Evolutionary conservation across 35 echinoderm and acorn worm genomes (phyloP).

Genomic region (Strongylocentrotus purpuratus): DNA sequence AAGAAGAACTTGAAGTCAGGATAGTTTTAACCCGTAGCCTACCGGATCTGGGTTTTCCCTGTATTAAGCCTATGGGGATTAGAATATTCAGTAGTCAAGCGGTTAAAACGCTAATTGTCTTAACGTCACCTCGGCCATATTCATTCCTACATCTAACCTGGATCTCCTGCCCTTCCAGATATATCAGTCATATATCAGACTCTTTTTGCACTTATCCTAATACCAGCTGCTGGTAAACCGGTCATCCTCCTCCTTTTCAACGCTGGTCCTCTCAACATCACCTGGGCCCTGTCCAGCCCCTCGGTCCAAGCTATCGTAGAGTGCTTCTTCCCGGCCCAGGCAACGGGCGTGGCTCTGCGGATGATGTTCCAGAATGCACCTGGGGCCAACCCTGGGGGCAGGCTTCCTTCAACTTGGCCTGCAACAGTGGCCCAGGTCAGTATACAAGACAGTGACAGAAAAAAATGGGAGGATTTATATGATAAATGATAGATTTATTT

Average conservation of each 20-base stretch:
- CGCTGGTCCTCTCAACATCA: conserved; percentile 90
- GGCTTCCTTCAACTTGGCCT: conserved; percentile 90
- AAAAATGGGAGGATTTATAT: background rate
- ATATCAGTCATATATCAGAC: background rate
- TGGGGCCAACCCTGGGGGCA: conserved; percentile 79
- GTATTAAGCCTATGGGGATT: too few relatives aligned
- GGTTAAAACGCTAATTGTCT: too few relatives aligned
- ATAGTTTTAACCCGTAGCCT: too few relatives aligned
- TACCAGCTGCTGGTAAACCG: conserved; percentile 69
- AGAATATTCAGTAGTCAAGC: too few relatives aligned
- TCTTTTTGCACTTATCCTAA: background rate
- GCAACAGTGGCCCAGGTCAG: conserved; percentile 72
- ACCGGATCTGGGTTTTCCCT: too few relatives aligned
- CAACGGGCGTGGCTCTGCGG: conserved; percentile 79
- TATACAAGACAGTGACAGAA: background rate
- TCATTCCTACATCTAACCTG: too few relatives aligned
- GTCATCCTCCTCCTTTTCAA: conserved; percentile 91
- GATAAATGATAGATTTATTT: too few relatives aligned
- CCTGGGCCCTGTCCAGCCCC: conserved; percentile 64
- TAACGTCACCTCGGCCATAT: too few relatives aligned
- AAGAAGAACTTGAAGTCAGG: too few relatives aligned
- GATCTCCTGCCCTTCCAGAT: too few relatives aligned
- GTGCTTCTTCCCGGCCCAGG: conserved; percentile 93
- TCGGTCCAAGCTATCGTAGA: conserved; percentile 81
- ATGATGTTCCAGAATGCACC: conserved; percentile 65